phyloP scores from a whole-genome alignment of 1,140 invertebrate species.

The Macrobrachium nipponense region DNA sequence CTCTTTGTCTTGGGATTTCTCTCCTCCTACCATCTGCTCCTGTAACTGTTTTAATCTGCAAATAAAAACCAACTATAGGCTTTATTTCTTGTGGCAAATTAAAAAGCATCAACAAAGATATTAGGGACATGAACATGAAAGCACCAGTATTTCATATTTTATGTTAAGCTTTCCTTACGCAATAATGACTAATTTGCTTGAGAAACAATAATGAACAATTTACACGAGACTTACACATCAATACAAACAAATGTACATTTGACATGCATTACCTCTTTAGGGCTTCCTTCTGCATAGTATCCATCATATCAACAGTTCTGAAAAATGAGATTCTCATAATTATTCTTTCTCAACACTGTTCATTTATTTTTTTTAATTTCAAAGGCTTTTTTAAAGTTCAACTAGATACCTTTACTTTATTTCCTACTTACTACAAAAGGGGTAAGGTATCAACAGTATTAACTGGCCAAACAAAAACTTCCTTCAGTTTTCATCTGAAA shows the following conservation, averaged over 20 bases:
- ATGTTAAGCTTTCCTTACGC: too few species aligned
- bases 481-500: too few species aligned
- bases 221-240: too few species aligned
- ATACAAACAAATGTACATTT: not conserved
- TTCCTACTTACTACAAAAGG: too few species aligned
- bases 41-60: conserved; percentile 78
- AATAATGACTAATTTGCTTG: too few species aligned
- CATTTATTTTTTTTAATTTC: not conserved
- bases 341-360: not conserved
- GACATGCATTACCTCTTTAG: conserved; percentile 63
- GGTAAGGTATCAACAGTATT: too few species aligned
- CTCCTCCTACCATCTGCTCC: conserved; percentile 83
- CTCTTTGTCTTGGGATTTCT: conserved; percentile 77
- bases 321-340: conserved; percentile 25
- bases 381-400: not conserved
- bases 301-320: conserved; percentile 67
- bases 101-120: not conserved
- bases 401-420: too few species aligned
- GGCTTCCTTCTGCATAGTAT: conserved; percentile 67
- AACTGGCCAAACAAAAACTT: too few species aligned
- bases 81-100: not conserved
- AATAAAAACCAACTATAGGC: not conserved
- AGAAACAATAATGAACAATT: too few species aligned
- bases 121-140: not conserved
- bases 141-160: not conserved